A percentile compares a stretch with the other conserved stretches of the same genome.
Evolutionary conservation across 1,140 invertebrate genomes (phyloP).

Genomic region (Euura saliciscinereae): DNA sequence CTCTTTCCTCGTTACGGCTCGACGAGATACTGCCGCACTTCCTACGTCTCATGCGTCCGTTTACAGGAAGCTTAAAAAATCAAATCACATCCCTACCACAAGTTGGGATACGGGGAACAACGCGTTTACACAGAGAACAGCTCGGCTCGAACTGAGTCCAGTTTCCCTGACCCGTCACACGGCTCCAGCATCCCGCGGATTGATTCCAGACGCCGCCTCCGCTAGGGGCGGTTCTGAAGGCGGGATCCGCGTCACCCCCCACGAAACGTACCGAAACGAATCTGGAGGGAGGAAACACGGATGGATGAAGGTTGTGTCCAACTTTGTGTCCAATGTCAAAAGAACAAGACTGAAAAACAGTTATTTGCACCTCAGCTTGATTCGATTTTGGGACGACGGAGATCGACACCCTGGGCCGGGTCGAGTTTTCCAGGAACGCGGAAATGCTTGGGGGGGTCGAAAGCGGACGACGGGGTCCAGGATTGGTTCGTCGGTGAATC

Average conservation of each 20-base stretch:
- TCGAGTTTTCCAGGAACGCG: too few species aligned
- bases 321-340: not conserved
- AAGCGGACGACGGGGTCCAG: not conserved
- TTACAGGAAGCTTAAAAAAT: not conserved
- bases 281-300: not conserved
- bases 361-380: too few species aligned
- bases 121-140: conserved; percentile 4
- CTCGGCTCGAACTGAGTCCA: not conserved
- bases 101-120: not conserved
- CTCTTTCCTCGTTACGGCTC: not conserved
- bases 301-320: conserved; percentile 21
- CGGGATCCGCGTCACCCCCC: not conserved
- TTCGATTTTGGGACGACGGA: too few species aligned
- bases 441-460: not conserved
- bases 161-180: not conserved
- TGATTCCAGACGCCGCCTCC: not conserved
- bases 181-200: not conserved
- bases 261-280: not conserved
- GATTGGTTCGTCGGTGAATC: not conserved
- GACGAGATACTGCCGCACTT: not conserved
- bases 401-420: too few species aligned
- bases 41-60: not conserved
- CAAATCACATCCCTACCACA: conserved; percentile 4
- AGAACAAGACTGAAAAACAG: conserved; percentile 22
- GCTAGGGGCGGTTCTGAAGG: conserved; percentile 1